Percentiles rank a stretch among this genome's conserved stretches.
Evolutionary conservation across 2,888 invertebrate species (phyloP).

Genomic region (Petrolisthes cinctipes): DNA sequence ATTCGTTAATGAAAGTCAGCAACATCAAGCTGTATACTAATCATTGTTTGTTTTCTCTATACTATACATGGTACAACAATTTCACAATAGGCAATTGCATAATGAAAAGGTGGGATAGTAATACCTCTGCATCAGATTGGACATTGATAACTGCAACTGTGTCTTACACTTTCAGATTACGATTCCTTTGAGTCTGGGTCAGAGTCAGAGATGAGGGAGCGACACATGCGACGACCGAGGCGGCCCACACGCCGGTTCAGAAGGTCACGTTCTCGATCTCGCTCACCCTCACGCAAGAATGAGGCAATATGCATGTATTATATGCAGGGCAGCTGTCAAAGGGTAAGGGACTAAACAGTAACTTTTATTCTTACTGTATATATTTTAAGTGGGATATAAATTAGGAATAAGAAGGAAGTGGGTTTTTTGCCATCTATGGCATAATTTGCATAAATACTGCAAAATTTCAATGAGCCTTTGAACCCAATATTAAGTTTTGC

Average conservation of each 20-base stretch:
- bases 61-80: too few relatives aligned
- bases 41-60: too few relatives aligned
- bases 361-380: not conserved
- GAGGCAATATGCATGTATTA: conserved; percentile 83
- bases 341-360: conserved; percentile 67
- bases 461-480: too few relatives aligned
- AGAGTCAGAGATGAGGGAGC: conserved; percentile 52
- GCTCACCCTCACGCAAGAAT: conserved; percentile 63
- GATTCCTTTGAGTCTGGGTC: conserved; percentile 58
- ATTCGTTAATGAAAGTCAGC: too few relatives aligned
- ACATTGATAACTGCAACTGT: not conserved
- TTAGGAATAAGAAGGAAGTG: too few relatives aligned
- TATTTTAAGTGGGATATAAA: too few relatives aligned
- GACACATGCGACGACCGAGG: conserved; percentile 35
- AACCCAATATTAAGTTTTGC: too few relatives aligned
- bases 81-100: too few relatives aligned
- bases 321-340: conserved; percentile 86
- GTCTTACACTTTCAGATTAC: conserved; percentile 20
- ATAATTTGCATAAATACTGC: too few relatives aligned
- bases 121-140: not conserved
- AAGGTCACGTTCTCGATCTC: conserved; percentile 51
- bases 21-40: too few relatives aligned
- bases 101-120: not conserved
- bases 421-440: too few relatives aligned
- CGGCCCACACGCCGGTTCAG: conserved; percentile 41